These are phyloP conservation scores for Cyanocitta stelleri DNA, from an alignment of 2,113 vertebrate species.

Conservation along the genomic window DNA sequence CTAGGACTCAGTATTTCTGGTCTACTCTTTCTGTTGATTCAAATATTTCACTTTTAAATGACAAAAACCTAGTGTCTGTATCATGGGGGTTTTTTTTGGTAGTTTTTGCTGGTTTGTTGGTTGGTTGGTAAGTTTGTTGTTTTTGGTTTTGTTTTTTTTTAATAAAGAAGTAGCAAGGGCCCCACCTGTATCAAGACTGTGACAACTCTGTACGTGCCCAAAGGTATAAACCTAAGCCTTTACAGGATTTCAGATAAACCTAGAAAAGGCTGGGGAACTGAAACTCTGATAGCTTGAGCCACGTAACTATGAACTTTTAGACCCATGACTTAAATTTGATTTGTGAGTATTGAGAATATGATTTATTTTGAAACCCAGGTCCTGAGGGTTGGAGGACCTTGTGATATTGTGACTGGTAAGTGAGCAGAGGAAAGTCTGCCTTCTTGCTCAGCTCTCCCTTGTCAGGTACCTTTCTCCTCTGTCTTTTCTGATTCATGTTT, in stretches of 20 bases:
- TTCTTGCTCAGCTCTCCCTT: neutral
- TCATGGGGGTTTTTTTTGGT: accelerated
- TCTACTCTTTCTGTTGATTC: accelerated
- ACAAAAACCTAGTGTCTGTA: neutral
- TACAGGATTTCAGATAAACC: neutral
- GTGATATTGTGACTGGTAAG: no score
- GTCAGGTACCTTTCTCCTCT: neutral
- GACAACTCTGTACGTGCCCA: accelerated
- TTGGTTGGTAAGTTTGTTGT: neutral
- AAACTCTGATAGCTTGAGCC: neutral
- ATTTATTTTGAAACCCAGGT: neutral
- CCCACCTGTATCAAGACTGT: neutral
- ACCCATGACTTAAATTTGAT: neutral
- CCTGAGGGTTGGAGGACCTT: neutral
- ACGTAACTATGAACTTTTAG: neutral
- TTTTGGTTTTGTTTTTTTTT: neutral
- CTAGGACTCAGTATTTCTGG: neutral
- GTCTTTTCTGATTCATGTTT: neutral
- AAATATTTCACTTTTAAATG: neutral
- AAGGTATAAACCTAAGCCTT: neutral
- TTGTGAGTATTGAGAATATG: neutral
- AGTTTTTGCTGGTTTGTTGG: neutral
- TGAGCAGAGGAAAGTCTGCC: neutral
- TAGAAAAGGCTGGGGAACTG: neutral
- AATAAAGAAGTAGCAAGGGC: neutral